These are phyloP conservation scores for Murina feae DNA, from an alignment of 2,113 vertebrate species.

Conservation along the genomic window DNA sequence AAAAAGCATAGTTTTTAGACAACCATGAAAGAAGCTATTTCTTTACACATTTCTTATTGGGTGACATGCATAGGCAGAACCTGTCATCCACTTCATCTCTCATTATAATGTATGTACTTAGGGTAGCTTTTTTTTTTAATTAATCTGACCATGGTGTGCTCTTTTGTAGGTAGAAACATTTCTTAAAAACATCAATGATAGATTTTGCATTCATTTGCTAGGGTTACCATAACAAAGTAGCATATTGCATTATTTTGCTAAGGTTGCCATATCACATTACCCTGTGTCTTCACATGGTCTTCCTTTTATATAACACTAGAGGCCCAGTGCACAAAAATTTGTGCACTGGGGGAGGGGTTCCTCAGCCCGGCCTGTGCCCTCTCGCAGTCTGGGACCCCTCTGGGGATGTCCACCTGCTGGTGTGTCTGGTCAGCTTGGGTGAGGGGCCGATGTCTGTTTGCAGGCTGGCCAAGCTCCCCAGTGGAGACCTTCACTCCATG, in stretches of 20 bases:
- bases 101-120: background rate
- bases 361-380: no score
- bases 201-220: background rate
- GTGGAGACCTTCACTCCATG: no score
- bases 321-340: no score
- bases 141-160: background rate
- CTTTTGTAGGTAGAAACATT: background rate
- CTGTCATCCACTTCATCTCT: background rate
- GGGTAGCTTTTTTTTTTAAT: background rate
- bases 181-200: background rate
- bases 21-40: background rate
- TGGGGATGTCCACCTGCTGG: no score
- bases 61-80: background rate
- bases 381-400: no score
- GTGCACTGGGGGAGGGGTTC: no score
- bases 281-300: fast-evolving
- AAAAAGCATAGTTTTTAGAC: background rate
- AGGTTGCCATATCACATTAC: background rate
- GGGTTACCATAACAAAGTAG: no score
- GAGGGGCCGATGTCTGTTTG: no score
- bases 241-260: background rate
- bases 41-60: background rate
- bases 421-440: no score
- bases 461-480: no score
- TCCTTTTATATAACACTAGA: no score